These are phyloP conservation scores for Agrochola lota DNA, from an alignment of 2,888 invertebrate genomes.

Conservation along the genomic window DNA sequence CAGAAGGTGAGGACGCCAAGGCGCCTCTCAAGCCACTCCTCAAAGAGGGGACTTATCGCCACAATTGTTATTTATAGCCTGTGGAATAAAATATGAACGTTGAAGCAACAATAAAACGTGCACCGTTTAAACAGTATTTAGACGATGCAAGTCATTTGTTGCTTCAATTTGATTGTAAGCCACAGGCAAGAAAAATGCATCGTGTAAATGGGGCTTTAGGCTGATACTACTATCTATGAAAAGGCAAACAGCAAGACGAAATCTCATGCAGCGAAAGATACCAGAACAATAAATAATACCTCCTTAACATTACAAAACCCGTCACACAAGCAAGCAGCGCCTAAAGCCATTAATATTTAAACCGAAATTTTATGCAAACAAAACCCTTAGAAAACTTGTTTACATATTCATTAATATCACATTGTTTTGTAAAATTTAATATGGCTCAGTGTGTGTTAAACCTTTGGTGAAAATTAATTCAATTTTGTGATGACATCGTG, in stretches of 20 bases:
- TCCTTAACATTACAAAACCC: slow-evolving; percentile 4
- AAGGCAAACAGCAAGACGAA: neutral
- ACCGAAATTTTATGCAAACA: slow-evolving; percentile 57
- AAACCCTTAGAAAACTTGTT: slow-evolving; percentile 59
- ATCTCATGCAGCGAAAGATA: neutral
- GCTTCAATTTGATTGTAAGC: neutral
- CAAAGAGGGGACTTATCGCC: too few relatives aligned
- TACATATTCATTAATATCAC: slow-evolving; percentile 72
- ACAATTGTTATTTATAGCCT: neutral
- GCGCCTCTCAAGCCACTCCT: too few relatives aligned
- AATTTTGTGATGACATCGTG: slow-evolving; percentile 66
- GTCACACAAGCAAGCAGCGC: slow-evolving; percentile 9
- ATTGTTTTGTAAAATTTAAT: slow-evolving; percentile 74
- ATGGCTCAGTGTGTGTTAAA: slow-evolving; percentile 58
- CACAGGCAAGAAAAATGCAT: neutral
- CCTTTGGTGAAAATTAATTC: slow-evolving; percentile 69
- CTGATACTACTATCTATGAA: neutral
- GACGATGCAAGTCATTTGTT: neutral
- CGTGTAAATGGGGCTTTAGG: neutral
- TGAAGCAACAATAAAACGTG: neutral
- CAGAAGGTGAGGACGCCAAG: too few relatives aligned
- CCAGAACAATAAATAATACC: slow-evolving; percentile 22
- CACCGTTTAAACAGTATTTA: neutral
- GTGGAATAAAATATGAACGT: neutral
- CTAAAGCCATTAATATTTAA: slow-evolving; percentile 55